Evolutionary conservation across 2,113 vertebrate genomes (phyloP), one percentile per base, ranked within the genome.

Genomic region (Chascanopsetta lugubris): DNA sequence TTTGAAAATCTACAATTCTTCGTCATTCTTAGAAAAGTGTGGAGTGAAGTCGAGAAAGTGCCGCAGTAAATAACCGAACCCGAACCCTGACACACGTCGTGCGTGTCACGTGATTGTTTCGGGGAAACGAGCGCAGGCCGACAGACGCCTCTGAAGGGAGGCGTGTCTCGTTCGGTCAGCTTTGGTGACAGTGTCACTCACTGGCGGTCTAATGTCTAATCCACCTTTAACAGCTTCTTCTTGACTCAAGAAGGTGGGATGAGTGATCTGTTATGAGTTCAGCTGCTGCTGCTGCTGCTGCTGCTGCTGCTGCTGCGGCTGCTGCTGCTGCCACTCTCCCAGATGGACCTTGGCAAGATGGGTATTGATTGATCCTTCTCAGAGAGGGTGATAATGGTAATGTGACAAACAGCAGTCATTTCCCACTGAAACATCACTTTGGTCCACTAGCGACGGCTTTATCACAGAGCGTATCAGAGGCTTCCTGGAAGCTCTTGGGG

Each of bases 391-490:
- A 26, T 80, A 71, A 71, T 84, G 83, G 85, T 88, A 87, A 84
- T 89, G 77, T 86, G 86, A 89, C 86, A 88, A 89, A 87, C 79
- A 85, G 81, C 72, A 84, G 85, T 86, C 85, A 87, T 85, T 88
- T 86, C 78, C 80, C 75, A 70, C 73, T 80, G 76, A 82, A 81
- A 78, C 78, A 85, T 86, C 72, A 85, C 85, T 86, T 75, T 86
- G 80, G 82, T 57, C 65, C 74, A 80, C 63, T 36, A 55, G 48
- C 32, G 1, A 62, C 69, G 74, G 34, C 83, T 82, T 86, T 87
- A 88, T 87, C 89, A 73, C 43, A 10, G 15, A 72, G 69, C 70
- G 74, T 57, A 81, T 86, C 86, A 60, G 74, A 82, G 62, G 54
- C 73, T 87, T 89, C 82, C 83, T 77, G 84, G 81, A 89, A 87